phyloP scores from a whole-genome alignment of 1,140 invertebrate genomes.

The Meloidogyne floridensis region DNA sequence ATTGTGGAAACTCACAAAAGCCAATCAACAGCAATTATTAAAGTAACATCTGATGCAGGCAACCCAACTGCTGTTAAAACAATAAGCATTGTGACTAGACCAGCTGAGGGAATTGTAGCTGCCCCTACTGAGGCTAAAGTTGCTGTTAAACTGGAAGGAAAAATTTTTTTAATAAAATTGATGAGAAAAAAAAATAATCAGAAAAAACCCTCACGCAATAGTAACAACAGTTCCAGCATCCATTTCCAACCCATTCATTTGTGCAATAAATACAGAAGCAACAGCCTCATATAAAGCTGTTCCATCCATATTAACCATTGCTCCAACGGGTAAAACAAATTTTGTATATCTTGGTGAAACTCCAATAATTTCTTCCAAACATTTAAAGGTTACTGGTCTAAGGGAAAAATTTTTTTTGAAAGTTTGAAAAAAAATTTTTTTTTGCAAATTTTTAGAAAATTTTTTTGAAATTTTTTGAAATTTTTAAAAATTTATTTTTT shows the following conservation, averaged over 20 bases:
- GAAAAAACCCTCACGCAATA: slow-evolving; percentile 75
- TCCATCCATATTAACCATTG: slow-evolving; percentile 67
- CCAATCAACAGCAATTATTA: slow-evolving; percentile 95
- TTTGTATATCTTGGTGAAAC: slow-evolving; percentile 76
- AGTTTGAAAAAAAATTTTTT: too few species aligned
- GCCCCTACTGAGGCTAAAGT: slow-evolving; percentile 94
- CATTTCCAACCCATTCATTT: slow-evolving; percentile 72
- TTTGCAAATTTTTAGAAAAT: too few species aligned
- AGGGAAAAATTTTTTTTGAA: background rate
- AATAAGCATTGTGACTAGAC: slow-evolving; percentile 95
- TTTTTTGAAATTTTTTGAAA: too few species aligned
- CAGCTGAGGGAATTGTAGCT: slow-evolving; percentile 87
- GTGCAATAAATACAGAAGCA: slow-evolving; percentile 71
- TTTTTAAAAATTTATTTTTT: too few species aligned
- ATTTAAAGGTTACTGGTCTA: slow-evolving; percentile 37
- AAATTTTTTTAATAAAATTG: too few species aligned
- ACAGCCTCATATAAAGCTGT: slow-evolving; percentile 70
- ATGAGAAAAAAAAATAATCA: too few species aligned
- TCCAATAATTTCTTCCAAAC: slow-evolving; percentile 69
- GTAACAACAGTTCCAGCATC: slow-evolving; percentile 74
- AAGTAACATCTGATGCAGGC: slow-evolving; percentile 83
- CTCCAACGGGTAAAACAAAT: slow-evolving; percentile 88
- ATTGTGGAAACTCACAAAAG: slow-evolving; percentile 76
- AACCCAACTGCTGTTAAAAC: slow-evolving; percentile 89
- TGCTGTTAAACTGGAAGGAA: slow-evolving; percentile 77